A percentile compares a stretch with the other conserved stretches of the same genome.
phyloP scores from a whole-genome alignment of 2,797 vertebrate genomes.

The Sarcophilus harrisii region DNA sequence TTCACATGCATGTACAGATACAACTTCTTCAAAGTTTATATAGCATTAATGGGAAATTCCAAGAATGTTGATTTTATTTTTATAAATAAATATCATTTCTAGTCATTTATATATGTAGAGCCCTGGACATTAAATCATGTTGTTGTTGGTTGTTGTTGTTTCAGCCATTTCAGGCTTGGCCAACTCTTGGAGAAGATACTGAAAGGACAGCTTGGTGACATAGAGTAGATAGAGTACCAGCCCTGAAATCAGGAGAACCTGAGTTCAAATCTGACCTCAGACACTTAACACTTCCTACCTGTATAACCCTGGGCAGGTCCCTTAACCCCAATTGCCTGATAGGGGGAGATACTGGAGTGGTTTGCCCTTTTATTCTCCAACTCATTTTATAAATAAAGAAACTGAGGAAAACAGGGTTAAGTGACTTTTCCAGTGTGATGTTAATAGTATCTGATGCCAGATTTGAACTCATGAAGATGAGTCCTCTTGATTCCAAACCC shows the following conservation, averaged over 20 bases:
- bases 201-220: too few relatives aligned
- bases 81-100: neutral
- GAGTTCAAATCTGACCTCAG: too few relatives aligned
- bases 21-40: neutral
- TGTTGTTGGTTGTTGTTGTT: neutral
- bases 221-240: too few relatives aligned
- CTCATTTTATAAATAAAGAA: neutral
- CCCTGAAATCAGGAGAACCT: too few relatives aligned
- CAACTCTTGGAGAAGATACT: neutral
- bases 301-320: too few relatives aligned
- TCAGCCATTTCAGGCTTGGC: neutral
- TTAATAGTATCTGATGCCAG: neutral
- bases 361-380: neutral
- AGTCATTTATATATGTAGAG: neutral
- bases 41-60: neutral
- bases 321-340: too few relatives aligned
- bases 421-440: neutral
- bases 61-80: neutral
- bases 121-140: neutral
- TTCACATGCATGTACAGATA: neutral
- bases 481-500: neutral
- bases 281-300: too few relatives aligned
- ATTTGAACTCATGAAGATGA: neutral
- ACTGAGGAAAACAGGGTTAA: neutral
- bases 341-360: neutral